Evolutionary conservation across 2,888 invertebrate genomes (phyloP).

Genomic region (Thumatha senex): DNA sequence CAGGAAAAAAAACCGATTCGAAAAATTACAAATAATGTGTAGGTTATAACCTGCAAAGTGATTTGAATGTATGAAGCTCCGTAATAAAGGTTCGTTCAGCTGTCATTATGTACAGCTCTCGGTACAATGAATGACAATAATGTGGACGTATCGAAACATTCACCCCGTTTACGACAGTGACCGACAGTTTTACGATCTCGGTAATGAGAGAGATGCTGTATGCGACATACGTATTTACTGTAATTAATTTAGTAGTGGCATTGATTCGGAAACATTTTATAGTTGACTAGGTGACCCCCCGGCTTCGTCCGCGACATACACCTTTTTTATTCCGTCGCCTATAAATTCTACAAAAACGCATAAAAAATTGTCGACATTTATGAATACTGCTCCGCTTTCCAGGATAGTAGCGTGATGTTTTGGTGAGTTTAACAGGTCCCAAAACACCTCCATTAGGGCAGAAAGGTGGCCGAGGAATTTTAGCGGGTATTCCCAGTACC

Average conservation of each 20-base stretch:
- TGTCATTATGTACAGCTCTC: slow-evolving; percentile 59
- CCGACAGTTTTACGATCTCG: slow-evolving; percentile 54
- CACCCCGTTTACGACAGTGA: slow-evolving; percentile 67
- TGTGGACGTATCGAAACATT: slow-evolving; percentile 69
- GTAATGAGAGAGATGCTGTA: slow-evolving; percentile 47
- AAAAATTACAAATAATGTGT: slow-evolving; percentile 12
- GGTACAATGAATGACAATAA: slow-evolving; percentile 58
- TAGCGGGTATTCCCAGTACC: too few relatives aligned
- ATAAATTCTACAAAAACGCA: too few relatives aligned
- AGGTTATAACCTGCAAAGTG: slow-evolving; percentile 18
- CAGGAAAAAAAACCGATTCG: too few relatives aligned
- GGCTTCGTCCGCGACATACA: too few relatives aligned
- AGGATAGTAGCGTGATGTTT: too few relatives aligned
- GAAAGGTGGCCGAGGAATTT: too few relatives aligned
- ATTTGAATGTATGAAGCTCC: slow-evolving; percentile 25
- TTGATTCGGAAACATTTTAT: slow-evolving; percentile 22
- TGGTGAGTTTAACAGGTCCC: too few relatives aligned
- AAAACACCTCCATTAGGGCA: too few relatives aligned
- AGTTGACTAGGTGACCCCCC: too few relatives aligned
- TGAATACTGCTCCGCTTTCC: too few relatives aligned
- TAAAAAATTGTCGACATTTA: too few relatives aligned
- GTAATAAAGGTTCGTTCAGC: slow-evolving; percentile 68
- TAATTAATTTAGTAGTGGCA: slow-evolving; percentile 60
- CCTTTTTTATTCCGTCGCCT: too few relatives aligned
- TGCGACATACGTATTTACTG: slow-evolving; percentile 35